Conservation (phyloP, 2,888 invertebrate genomes). For the Drosophila subquinaria region DNA sequence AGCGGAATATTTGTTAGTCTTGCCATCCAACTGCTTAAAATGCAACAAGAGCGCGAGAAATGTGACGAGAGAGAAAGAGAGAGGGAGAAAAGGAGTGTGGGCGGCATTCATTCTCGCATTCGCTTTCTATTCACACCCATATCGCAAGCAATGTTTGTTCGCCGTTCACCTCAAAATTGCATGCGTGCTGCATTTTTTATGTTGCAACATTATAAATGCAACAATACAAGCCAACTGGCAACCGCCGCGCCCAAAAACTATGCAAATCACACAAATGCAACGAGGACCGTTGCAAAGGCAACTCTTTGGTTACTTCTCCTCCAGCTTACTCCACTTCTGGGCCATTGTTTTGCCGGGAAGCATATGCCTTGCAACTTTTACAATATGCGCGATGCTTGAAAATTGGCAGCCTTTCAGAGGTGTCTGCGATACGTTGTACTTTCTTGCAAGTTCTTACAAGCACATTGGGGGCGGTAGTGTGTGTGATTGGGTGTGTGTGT, state of each 20-base stretch:
- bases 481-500: constrained; percentile 23
- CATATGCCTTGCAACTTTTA: constrained; percentile 68
- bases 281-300: constrained; percentile 13
- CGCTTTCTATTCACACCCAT: constrained; percentile 10
- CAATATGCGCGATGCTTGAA: constrained; percentile 65
- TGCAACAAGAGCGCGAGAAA: constrained; percentile 64
- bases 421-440: constrained; percentile 33
- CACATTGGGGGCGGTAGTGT: background rate
- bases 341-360: constrained; percentile 54
- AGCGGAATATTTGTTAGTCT: constrained; percentile 47
- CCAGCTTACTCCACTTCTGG: constrained; percentile 26
- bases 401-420: constrained; percentile 68
- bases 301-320: background rate
- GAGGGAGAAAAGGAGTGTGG: background rate
- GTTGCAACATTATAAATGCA: constrained; percentile 75
- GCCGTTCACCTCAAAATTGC: constrained; percentile 59
- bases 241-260: constrained; percentile 65
- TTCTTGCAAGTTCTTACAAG: constrained; percentile 55
- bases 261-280: constrained; percentile 70
- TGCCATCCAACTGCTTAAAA: constrained; percentile 68
- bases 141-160: constrained; percentile 43
- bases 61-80: background rate
- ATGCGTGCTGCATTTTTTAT: constrained; percentile 63
- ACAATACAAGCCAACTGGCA: constrained; percentile 51
- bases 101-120: constrained; percentile 10